Evolutionary conservation across 2,888 invertebrate genomes (phyloP).

Genomic region (Apantesis nais): DNA sequence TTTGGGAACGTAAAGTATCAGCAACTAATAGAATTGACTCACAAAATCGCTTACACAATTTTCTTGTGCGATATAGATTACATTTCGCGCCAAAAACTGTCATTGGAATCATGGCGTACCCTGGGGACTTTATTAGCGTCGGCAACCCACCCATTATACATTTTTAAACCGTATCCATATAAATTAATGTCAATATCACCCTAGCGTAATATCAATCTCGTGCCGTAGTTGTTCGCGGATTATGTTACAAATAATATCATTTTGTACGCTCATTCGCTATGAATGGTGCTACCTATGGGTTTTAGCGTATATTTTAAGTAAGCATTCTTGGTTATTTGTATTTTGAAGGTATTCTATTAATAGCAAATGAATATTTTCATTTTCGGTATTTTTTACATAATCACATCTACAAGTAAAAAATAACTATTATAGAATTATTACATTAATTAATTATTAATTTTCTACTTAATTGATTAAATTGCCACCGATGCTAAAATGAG

Average conservation of each 20-base stretch:
- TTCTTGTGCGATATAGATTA: constrained; percentile 51
- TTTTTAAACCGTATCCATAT: constrained; percentile 86
- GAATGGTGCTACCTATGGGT: constrained; percentile 76
- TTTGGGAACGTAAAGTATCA: constrained; percentile 27
- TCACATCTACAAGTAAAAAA: too few species aligned
- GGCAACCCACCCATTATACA: constrained; percentile 81
- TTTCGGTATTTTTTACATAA: background rate
- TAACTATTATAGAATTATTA: too few species aligned
- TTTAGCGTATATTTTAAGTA: constrained; percentile 40
- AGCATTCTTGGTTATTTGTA: constrained; percentile 57
- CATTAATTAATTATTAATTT: too few species aligned
- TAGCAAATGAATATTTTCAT: background rate
- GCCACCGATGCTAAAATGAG: too few species aligned
- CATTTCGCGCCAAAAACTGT: constrained; percentile 63
- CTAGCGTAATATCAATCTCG: constrained; percentile 83
- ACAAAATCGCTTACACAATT: constrained; percentile 39
- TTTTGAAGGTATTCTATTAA: background rate
- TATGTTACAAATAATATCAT: constrained; percentile 85
- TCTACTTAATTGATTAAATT: too few species aligned
- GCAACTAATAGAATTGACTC: constrained; percentile 32
- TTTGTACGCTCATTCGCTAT: constrained; percentile 85
- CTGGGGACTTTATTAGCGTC: constrained; percentile 81
- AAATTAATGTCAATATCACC: constrained; percentile 85
- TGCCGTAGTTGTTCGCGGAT: constrained; percentile 83
- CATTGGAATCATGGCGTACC: constrained; percentile 60